Evolutionary conservation across 2,888 invertebrate species (phyloP), one percentile per base, ranked within the genome.

Genomic region (Plutella xylostella): DNA sequence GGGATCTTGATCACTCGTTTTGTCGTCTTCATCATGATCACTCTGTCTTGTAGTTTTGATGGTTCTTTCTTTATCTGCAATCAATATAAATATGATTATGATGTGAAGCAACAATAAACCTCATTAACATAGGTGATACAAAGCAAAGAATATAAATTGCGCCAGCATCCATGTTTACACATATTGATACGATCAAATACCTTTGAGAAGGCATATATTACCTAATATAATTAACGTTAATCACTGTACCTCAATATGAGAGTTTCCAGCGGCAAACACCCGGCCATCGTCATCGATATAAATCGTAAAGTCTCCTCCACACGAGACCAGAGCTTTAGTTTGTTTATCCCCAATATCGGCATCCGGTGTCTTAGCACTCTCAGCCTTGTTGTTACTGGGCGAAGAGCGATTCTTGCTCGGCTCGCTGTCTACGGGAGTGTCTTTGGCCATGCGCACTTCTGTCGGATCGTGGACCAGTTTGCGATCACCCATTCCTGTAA

Each of bases 301-400:
- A 48, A 93, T 78, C 1, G 92, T 92, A 60, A 89, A 93, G 68
- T 93, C 93, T 14, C 90, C 88, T 0, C 94, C 94, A 59, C 92
- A 92, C 20, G 87, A 87, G 31, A 91, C 84, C 61, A 77, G 48
- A 5, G 76, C 72, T 42, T 58, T 71, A 0, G 66, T 70, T 9
- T 62, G 61, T 5, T 57, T 38, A 15, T 12, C 43, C 11, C 20
- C 59, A 53, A 55, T 65, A 34, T 66, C 71, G 20, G 53, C 55
- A 28, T 66, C 68, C 2, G 69, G 63, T 0, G 67, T 61, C 31
- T 63, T 60, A 7, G 52, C 61, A 19, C 53, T 65, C 19, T 76
- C 73, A 18, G 57, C 61, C 38, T 58, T 20, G 37, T 6, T 37
- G n/a, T n/a, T n/a, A n/a, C n/a, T n/a, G n/a, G n/a, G n/a, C n/a